Conservation (phyloP, 2,888 invertebrate genomes). For the Andricus curvator region DNA sequence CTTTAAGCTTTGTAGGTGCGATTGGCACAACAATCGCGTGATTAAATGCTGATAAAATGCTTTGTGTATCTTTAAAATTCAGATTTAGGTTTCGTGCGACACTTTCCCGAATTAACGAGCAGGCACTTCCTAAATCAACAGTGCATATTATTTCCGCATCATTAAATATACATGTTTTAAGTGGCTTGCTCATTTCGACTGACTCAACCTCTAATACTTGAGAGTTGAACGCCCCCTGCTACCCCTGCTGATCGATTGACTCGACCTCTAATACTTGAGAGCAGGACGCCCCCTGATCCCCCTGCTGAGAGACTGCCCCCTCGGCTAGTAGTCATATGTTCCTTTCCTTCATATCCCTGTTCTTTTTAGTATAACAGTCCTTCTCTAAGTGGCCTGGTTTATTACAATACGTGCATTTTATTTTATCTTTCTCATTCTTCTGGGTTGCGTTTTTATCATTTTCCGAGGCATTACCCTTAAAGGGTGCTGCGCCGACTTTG, state of each 20-base stretch:
- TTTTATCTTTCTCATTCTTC: neutral
- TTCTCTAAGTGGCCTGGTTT: too few species aligned
- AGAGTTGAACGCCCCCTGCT: neutral
- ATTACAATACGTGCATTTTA: too few species aligned
- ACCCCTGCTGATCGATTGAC: too few species aligned
- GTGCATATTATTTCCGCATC: too few species aligned
- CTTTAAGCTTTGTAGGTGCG: conserved; percentile 43
- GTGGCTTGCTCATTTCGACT: too few species aligned
- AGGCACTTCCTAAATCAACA: too few species aligned
- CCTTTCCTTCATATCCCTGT: conserved; percentile 17
- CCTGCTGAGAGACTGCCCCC: too few species aligned
- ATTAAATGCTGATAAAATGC: conserved; percentile 51
- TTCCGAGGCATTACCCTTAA: neutral
- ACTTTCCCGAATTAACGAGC: too few species aligned
- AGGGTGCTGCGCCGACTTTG: too few species aligned
- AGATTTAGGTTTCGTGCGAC: too few species aligned
- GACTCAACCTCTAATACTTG: neutral
- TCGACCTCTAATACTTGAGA: neutral
- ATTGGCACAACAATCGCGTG: conserved; percentile 49
- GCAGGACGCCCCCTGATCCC: neutral
- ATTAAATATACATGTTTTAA: too few species aligned
- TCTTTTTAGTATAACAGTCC: too few species aligned
- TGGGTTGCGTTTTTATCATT: neutral
- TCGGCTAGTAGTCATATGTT: conserved; percentile 34
- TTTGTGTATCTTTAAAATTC: conserved; percentile 21